A percentile compares a stretch with the other conserved stretches of the same genome.
Conservation (phyloP, 2,888 invertebrate genomes). For the Euclidia mi region DNA sequence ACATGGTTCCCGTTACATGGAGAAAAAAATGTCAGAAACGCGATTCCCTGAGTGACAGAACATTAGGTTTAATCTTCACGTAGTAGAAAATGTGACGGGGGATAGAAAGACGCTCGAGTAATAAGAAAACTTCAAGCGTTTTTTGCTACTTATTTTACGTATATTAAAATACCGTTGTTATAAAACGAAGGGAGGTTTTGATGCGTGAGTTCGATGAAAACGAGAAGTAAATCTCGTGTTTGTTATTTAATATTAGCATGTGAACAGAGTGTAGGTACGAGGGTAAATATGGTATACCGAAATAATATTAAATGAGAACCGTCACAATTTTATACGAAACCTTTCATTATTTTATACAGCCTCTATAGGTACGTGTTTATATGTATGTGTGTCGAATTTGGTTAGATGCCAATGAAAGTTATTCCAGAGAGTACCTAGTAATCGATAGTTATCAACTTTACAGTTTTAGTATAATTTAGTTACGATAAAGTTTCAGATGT, state of each 20-base stretch:
- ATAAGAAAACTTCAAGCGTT: constrained; percentile 57
- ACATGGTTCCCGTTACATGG: constrained; percentile 73
- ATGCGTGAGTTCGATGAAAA: constrained; percentile 31
- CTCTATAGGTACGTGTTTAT: not conserved
- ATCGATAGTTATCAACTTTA: no score
- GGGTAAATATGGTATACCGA: constrained; percentile 10
- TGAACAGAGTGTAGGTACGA: constrained; percentile 2
- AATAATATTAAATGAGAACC: constrained; percentile 14
- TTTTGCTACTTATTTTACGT: constrained; percentile 39
- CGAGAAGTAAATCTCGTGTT: constrained; percentile 19
- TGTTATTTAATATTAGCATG: constrained; percentile 12
- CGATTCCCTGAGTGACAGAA: constrained; percentile 82
- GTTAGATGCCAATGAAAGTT: no score
- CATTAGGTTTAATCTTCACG: constrained; percentile 85
- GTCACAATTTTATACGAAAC: constrained; percentile 10
- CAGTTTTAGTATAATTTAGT: no score
- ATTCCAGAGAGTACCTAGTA: no score
- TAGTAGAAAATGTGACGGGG: constrained; percentile 72
- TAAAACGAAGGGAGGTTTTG: constrained; percentile 23
- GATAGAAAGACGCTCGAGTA: constrained; percentile 60
- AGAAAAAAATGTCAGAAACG: constrained; percentile 81
- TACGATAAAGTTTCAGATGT: no score
- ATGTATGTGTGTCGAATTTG: no score
- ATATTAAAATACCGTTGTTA: constrained; percentile 46
- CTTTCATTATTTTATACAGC: constrained; percentile 4